Evolutionary conservation across 1,140 invertebrate genomes (phyloP).

Genomic region (Trachymyrmex septentrionalis): DNA sequence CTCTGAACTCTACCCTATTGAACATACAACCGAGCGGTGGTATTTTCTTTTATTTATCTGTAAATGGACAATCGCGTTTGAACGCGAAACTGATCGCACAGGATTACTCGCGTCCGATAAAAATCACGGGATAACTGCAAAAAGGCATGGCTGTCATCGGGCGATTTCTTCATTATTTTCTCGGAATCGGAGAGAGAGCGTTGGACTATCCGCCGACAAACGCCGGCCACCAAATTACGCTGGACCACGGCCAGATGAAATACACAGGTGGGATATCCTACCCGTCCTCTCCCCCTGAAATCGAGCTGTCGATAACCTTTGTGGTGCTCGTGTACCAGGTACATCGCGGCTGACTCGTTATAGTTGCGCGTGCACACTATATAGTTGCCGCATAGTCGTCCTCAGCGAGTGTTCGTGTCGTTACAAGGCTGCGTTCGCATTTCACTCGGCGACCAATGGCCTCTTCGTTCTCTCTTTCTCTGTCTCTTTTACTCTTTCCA

Average conservation of each 20-base stretch:
- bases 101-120: conserved; percentile 13
- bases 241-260: conserved; percentile 78
- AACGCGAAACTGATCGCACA: conserved; percentile 7
- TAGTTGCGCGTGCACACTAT: conserved; percentile 12
- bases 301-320: conserved; percentile 53
- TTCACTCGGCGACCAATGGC: conserved; percentile 35
- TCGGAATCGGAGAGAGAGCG: neutral
- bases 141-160: conserved; percentile 5
- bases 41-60: conserved; percentile 15
- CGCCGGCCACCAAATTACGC: conserved; percentile 72
- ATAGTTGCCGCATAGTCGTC: conserved; percentile 24
- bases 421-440: conserved; percentile 41
- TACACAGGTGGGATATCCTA: conserved; percentile 68
- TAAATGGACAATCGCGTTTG: neutral
- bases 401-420: neutral
- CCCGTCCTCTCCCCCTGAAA: neutral
- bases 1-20: too few species aligned
- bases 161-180: conserved; percentile 25
- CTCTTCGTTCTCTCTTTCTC: conserved; percentile 12
- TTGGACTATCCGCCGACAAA: conserved; percentile 39
- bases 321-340: conserved; percentile 14
- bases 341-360: neutral
- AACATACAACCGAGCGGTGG: too few species aligned
- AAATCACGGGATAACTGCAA: conserved; percentile 21
- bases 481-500: conserved; percentile 9